These are phyloP conservation scores for Zosterops lateralis DNA, from an alignment of 2,113 vertebrate genomes.

Conservation along the genomic window DNA sequence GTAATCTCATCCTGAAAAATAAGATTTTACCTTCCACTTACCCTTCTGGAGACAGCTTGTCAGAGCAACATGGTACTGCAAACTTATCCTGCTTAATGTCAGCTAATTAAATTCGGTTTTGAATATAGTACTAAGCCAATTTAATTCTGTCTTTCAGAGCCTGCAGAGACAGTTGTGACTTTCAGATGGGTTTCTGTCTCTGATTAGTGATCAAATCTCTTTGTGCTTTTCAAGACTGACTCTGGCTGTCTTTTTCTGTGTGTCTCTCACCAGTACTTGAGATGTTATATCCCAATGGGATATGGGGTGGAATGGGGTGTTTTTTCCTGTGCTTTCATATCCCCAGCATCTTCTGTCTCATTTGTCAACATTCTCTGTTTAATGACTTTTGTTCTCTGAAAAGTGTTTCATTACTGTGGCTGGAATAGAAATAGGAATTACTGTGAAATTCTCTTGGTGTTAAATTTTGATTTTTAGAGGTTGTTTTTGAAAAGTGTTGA, in stretches of 20 bases:
- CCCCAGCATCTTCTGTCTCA: not conserved
- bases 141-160: slow-evolving; percentile 47
- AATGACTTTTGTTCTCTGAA: not conserved
- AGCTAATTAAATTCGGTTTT: slow-evolving; percentile 61
- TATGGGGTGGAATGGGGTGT: not conserved
- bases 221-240: not conserved
- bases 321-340: not conserved
- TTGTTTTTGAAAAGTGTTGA: not conserved
- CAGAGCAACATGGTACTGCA: not conserved
- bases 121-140: slow-evolving; percentile 40
- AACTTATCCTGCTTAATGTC: slow-evolving; percentile 41
- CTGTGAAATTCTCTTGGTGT: not conserved
- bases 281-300: not conserved
- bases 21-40: slow-evolving; percentile 5
- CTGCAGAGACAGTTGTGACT: slow-evolving; percentile 28
- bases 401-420: not conserved
- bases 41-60: slow-evolving; percentile 3
- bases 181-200: slow-evolving; percentile 11
- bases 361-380: not conserved
- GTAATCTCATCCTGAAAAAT: not conserved
- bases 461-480: not conserved
- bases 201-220: slow-evolving; percentile 20
- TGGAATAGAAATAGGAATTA: not conserved
- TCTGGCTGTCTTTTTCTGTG: not conserved
- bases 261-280: slow-evolving; percentile 11